phyloP scores from a whole-genome alignment of 2,797 vertebrate genomes.

The Crocidura indochinensis region DNA sequence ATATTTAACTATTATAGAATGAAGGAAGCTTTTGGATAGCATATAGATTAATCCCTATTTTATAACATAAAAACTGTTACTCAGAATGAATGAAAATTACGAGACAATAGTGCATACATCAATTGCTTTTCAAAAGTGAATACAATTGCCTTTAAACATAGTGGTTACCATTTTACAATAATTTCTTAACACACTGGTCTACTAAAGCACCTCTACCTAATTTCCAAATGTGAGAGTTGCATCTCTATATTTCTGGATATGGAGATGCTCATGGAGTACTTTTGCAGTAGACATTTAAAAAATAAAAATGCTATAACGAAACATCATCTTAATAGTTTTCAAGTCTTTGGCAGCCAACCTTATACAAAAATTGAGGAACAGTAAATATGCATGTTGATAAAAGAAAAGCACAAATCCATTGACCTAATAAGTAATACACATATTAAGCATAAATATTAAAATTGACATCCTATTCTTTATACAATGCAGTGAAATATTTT shows the following conservation, averaged over 20 bases:
- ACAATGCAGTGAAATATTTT: background rate
- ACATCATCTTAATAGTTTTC: background rate
- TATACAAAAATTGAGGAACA: background rate
- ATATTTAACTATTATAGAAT: slow-evolving; percentile 14
- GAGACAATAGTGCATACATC: background rate
- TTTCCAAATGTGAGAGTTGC: background rate
- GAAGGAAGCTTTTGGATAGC: background rate
- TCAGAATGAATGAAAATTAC: background rate
- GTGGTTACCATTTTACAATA: background rate
- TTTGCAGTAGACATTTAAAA: background rate
- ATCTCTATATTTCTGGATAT: background rate
- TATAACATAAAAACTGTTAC: background rate
- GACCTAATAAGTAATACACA: background rate
- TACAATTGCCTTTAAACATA: background rate
- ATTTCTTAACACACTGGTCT: background rate
- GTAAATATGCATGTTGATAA: background rate
- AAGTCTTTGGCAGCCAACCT: background rate
- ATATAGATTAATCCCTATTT: background rate
- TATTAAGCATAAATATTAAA: too few species aligned
- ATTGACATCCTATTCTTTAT: background rate
- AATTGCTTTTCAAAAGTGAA: background rate
- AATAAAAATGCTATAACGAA: background rate
- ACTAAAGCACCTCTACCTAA: background rate
- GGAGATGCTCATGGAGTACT: background rate
- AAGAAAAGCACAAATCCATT: background rate